Percentiles rank a stretch among this genome's conserved stretches.
These are phyloP conservation scores for Notocelia uddmanniana DNA, from an alignment of 2,888 invertebrate genomes.

Conservation along the genomic window DNA sequence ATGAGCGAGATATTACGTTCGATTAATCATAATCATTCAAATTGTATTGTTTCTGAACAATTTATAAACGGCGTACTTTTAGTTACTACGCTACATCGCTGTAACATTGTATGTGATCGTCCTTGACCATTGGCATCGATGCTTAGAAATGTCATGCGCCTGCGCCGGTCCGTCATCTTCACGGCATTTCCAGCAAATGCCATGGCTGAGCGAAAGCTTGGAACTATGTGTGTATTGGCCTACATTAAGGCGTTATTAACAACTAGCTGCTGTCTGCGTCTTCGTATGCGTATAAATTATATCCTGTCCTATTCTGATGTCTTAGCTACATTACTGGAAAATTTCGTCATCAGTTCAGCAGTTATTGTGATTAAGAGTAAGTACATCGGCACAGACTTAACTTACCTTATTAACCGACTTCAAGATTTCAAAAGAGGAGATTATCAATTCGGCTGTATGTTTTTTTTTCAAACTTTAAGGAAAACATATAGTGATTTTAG, in stretches of 20 bases:
- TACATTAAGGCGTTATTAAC: conserved; percentile 19
- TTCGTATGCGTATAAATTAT: too few species aligned
- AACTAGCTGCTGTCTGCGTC: not conserved
- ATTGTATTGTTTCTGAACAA: not conserved
- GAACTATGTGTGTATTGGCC: conserved; percentile 39
- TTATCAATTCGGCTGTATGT: too few species aligned
- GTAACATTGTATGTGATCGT: conserved; percentile 15
- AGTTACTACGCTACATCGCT: not conserved
- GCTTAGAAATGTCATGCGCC: conserved; percentile 34
- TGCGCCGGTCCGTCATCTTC: conserved; percentile 42
- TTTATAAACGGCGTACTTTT: not conserved
- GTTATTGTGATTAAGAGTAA: too few species aligned
- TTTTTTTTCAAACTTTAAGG: too few species aligned
- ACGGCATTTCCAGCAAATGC: conserved; percentile 42
- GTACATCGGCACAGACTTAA: not conserved
- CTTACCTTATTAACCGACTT: too few species aligned
- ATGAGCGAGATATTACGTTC: too few species aligned
- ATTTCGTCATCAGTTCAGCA: too few species aligned
- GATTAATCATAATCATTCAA: too few species aligned
- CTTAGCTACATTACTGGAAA: too few species aligned
- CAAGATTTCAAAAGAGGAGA: too few species aligned
- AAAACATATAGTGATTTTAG: too few species aligned
- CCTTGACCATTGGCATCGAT: conserved; percentile 36
- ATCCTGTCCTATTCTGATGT: too few species aligned
- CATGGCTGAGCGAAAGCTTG: conserved; percentile 42